phyloP scores from a whole-genome alignment of 2,888 invertebrate species.

The Agelastica alni region DNA sequence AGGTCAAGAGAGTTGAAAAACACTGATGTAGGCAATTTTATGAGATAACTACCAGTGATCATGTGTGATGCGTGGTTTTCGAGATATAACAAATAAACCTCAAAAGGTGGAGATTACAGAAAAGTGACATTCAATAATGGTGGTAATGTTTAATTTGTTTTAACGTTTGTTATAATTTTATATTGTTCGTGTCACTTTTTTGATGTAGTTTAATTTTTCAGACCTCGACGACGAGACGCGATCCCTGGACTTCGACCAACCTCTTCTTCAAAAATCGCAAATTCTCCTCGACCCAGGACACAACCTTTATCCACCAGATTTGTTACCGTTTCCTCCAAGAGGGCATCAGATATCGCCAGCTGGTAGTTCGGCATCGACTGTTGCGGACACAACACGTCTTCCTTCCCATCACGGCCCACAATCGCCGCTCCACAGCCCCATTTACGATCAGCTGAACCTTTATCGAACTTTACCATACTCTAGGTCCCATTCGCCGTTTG shows the following conservation, averaged over 20 bases:
- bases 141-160: too few species aligned
- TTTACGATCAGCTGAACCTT: conserved; percentile 67
- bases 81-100: too few species aligned
- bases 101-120: too few species aligned
- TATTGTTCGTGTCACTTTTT: not conserved
- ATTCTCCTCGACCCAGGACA: conserved; percentile 58
- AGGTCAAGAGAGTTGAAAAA: too few species aligned
- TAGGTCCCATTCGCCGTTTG: conserved; percentile 74
- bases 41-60: too few species aligned
- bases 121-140: too few species aligned
- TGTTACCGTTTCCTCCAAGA: conserved; percentile 76
- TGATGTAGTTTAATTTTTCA: conserved; percentile 34
- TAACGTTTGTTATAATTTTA: too few species aligned
- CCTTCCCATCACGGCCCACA: conserved; percentile 52
- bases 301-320: conserved; percentile 75
- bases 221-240: conserved; percentile 72
- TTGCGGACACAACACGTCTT: conserved; percentile 69
- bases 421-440: conserved; percentile 65
- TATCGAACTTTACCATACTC: conserved; percentile 84
- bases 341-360: conserved; percentile 73
- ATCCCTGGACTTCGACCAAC: conserved; percentile 68
- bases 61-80: too few species aligned
- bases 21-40: too few species aligned
- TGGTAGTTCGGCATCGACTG: conserved; percentile 81
- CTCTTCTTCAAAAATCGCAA: conserved; percentile 61